phyloP scores from a whole-genome alignment of 2,888 invertebrate genomes.

The Limnephilus auricula region DNA sequence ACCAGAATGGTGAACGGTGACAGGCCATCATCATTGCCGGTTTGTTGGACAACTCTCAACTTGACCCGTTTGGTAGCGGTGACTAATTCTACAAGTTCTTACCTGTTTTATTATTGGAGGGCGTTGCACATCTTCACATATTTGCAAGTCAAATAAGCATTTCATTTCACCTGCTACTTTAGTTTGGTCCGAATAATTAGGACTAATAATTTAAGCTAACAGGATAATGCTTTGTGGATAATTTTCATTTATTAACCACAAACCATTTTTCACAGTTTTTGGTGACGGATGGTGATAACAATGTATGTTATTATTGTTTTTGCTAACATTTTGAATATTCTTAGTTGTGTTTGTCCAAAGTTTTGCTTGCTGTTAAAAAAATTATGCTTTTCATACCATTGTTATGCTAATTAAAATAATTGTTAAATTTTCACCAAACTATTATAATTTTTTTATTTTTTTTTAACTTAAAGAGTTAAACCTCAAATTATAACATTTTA shows the following conservation, averaged over 20 bases:
- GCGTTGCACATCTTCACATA: neutral
- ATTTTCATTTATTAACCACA: neutral
- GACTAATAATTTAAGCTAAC: neutral
- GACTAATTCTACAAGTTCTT: slow-evolving; percentile 4
- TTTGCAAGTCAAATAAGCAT: neutral
- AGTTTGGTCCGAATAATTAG: neutral
- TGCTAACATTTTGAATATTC: neutral
- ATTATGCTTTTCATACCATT: neutral
- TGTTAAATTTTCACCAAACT: too few species aligned
- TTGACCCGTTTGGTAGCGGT: neutral
- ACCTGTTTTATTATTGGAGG: neutral
- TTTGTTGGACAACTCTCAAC: neutral
- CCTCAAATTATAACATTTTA: too few species aligned
- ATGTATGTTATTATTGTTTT: too few species aligned
- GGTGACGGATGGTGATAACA: neutral
- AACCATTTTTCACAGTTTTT: too few species aligned
- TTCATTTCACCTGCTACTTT: neutral
- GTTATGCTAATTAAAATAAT: neutral
- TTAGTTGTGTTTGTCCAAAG: neutral
- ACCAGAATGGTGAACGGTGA: neutral
- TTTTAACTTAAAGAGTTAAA: too few species aligned
- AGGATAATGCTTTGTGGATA: neutral
- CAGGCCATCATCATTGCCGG: too few species aligned
- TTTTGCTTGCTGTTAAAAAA: neutral
- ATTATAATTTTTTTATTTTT: too few species aligned